Base-by-base conservation (phyloP, 2,888 invertebrate genomes). In the Ormyrus thymus region DNA sequence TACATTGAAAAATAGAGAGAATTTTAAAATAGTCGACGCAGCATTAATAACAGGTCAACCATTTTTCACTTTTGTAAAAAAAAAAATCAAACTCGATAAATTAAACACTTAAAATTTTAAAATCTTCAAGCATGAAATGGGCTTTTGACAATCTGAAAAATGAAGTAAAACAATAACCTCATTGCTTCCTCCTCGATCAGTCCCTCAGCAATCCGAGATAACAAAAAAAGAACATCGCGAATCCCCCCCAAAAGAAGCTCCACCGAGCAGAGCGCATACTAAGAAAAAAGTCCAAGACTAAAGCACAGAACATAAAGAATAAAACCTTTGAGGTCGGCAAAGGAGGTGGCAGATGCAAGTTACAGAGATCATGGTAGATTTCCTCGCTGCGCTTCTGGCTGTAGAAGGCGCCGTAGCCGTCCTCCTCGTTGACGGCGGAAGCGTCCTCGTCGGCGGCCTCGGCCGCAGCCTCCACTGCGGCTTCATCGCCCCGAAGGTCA, bases 321-420 rank as follows among this genome's bases (percentile, higher is more conserved):
- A 86, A 85, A 87, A 90, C 90, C 90, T 90, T 89, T 79, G 86
- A 85, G 82, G 86, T 86, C 82, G 88, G 87, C 69, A 73, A 62
- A 55, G 80, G 62, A 90, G 92, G 92, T 91, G 91, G 92, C 89
- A 90, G 91, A 85, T 88, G 90, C 88, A 95, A 93, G 86, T 94
- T 94, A 93, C 96, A 97, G 89, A 97, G 93, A 93, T 97, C 97
- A 92, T 97, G 97, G 93, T 97, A 97, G 91, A 97, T 96, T 92
- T 97, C 96, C 91, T 97, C 97, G 90, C 96, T 96, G 92, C 94
- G 94, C 89, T 94, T 92, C 90, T 94, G 93, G 90, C 94, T 93
- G 92, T 93, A 93, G 91, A 93, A 93, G 90, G 92, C 93, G 86
- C 93, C 92, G 90, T 94, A 94, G 88, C 93, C 93, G 86, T 92